Conservation (phyloP, 1,140 invertebrate species). For the Polypedilum vanderplanki region DNA sequence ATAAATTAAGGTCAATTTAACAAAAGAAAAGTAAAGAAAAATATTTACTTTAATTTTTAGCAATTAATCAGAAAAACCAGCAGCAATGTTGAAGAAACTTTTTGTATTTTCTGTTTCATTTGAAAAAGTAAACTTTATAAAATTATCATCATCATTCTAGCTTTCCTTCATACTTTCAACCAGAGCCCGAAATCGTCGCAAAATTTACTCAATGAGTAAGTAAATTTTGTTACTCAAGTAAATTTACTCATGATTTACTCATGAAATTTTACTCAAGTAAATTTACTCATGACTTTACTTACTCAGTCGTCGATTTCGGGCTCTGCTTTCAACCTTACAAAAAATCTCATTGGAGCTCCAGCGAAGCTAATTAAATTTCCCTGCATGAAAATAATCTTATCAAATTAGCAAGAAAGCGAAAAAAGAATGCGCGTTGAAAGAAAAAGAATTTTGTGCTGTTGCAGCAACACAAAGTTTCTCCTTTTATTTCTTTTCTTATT, state of each 20-base stretch:
- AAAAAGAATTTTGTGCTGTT: neutral
- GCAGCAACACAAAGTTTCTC: neutral
- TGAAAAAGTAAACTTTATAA: neutral
- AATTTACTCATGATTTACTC: too few relatives aligned
- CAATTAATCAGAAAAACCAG: neutral
- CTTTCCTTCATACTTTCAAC: too few relatives aligned
- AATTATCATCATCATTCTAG: neutral
- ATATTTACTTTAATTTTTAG: too few relatives aligned
- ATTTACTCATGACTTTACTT: too few relatives aligned
- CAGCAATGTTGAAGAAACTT: neutral
- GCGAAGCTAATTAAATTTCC: neutral
- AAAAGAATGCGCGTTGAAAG: neutral
- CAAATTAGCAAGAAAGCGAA: conserved; percentile 7
- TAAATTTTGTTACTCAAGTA: too few relatives aligned
- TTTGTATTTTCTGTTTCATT: neutral
- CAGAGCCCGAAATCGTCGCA: too few relatives aligned
- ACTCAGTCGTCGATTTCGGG: too few relatives aligned
- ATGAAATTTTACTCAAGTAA: too few relatives aligned
- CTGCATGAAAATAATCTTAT: conserved; percentile 14
- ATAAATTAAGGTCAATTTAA: too few relatives aligned
- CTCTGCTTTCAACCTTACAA: neutral
- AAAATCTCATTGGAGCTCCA: neutral
- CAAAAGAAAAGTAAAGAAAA: too few relatives aligned
- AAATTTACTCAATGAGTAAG: too few relatives aligned
- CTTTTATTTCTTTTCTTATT: neutral